Evolutionary conservation across 2,888 invertebrate species (phyloP), one percentile per base, ranked within the genome.

Genomic region (Meiosimyza decipiens): DNA sequence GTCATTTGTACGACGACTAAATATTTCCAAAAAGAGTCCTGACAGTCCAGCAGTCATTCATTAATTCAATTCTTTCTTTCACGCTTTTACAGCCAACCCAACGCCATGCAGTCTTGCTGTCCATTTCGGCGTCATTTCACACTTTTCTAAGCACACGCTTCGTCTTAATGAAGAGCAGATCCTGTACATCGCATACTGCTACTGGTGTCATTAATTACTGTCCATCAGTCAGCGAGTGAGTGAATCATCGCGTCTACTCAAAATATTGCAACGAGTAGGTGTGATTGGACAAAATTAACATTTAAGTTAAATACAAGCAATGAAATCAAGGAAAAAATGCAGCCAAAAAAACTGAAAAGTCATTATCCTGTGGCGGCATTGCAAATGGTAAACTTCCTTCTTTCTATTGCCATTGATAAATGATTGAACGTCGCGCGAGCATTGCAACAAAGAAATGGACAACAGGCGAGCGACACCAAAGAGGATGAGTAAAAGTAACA

Each of bases 231-330:
- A 28, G n/a, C 3, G 59, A 13, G 9, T 40, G 40, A 40, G 40
- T 16, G 18, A 16, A 18, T 40, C 70, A 16, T 52, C 12, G 51
- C 50, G 33, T 59, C 18, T 33, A 68, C 33, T 50, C 70, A 33
- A 51, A 62, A 52, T 15, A 57, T 22, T 18, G 40, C 40, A 52
- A n/a, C 15, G 62, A 59, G 74, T 71, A 73, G 71, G 74, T 72
- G 72, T 73, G 73, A 74, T 74, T 72, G 71, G 22, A 71, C 71
- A 40, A 73, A 74, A 74, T 71, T 71, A 74, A 71, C 71, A 73
- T 74, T 72, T 74, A 55, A n/a, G 49, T n/a, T 68, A 63, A 62
- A 28, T 40, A 49, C 64, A n/a, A 47, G 16, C 51, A 69, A 16
- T n/a, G 28, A 6, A 16, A 52, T 40, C 52, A 57, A 57, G 18